A percentile compares a stretch with the other conserved stretches of the same genome.
Conservation (phyloP, 2,797 vertebrate genomes). For the Pseudopleuronectes americanus region DNA sequence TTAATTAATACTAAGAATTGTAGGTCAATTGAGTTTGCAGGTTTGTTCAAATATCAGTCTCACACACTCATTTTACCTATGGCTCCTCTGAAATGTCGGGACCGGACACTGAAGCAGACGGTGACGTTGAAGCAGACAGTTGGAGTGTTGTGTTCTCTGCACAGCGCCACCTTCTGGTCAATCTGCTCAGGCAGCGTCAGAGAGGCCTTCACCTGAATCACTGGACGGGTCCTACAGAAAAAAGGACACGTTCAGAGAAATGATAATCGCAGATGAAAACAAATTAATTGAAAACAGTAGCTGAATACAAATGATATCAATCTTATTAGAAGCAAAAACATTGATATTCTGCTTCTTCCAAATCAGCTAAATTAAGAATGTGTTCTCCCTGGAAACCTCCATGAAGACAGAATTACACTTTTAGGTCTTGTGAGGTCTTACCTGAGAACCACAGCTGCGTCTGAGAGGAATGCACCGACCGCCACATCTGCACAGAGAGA, state of each 20-base stretch:
- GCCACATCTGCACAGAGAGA: constrained; percentile 87
- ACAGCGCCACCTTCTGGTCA: constrained; percentile 85
- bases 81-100: constrained; percentile 84
- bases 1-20: too few relatives aligned
- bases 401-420: neutral
- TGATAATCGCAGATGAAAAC: neutral
- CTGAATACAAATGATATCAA: neutral
- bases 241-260: constrained; percentile 22
- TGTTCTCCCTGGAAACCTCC: neutral
- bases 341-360: neutral
- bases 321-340: neutral
- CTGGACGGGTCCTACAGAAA: constrained; percentile 89
- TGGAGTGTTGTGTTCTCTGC: constrained; percentile 84
- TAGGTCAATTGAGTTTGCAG: too few relatives aligned
- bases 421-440: constrained; percentile 59
- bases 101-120: constrained; percentile 90
- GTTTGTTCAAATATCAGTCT: too few relatives aligned
- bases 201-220: constrained; percentile 88
- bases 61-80: constrained; percentile 82
- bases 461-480: constrained; percentile 92
- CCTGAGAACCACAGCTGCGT: constrained; percentile 93
- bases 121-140: constrained; percentile 86
- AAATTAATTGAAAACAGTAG: too few relatives aligned
- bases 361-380: neutral
- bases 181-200: constrained; percentile 87